Evolutionary conservation across 1,140 invertebrate genomes (phyloP).

Genomic region (Ridgeia piscesae): DNA sequence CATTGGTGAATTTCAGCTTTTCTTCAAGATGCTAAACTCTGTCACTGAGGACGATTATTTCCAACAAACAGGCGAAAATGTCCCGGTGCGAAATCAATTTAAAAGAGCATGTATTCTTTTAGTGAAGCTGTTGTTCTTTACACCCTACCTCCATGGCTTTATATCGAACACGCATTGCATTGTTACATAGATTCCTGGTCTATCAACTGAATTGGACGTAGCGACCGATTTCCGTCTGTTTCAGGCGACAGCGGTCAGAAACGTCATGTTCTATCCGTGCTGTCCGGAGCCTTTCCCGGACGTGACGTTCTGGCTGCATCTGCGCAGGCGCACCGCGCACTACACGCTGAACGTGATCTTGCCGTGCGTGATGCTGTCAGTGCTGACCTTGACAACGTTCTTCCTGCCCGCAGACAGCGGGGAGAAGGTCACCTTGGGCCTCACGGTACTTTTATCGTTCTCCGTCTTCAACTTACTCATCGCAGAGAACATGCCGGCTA

Average conservation of each 20-base stretch:
- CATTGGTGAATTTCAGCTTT: too few relatives aligned
- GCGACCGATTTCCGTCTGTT: background rate
- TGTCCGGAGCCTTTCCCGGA: conserved; percentile 31
- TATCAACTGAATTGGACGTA: too few relatives aligned
- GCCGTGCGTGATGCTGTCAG: conserved; percentile 29
- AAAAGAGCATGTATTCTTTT: too few relatives aligned
- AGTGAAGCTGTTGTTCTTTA: too few relatives aligned
- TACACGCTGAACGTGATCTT: conserved; percentile 23
- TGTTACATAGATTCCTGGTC: too few relatives aligned
- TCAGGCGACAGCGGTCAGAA: background rate
- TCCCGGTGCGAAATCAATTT: too few relatives aligned
- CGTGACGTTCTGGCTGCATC: conserved; percentile 12
- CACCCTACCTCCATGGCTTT: too few relatives aligned
- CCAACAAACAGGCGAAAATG: too few relatives aligned
- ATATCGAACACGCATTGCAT: too few relatives aligned
- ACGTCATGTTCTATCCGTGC: conserved; percentile 26
- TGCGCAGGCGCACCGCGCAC: conserved; percentile 20
- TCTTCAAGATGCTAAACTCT: too few relatives aligned
- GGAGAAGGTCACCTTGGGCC: conserved; percentile 55
- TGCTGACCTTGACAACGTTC: conserved; percentile 36
- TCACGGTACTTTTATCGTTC: conserved; percentile 57
- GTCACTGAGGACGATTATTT: too few relatives aligned
- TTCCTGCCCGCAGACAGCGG: conserved; percentile 54
- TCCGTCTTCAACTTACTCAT: conserved; percentile 58
- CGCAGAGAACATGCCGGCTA: conserved; percentile 56